These are phyloP conservation scores for Arizona elegans DNA, from an alignment of 2,113 vertebrate genomes.

Conservation along the genomic window DNA sequence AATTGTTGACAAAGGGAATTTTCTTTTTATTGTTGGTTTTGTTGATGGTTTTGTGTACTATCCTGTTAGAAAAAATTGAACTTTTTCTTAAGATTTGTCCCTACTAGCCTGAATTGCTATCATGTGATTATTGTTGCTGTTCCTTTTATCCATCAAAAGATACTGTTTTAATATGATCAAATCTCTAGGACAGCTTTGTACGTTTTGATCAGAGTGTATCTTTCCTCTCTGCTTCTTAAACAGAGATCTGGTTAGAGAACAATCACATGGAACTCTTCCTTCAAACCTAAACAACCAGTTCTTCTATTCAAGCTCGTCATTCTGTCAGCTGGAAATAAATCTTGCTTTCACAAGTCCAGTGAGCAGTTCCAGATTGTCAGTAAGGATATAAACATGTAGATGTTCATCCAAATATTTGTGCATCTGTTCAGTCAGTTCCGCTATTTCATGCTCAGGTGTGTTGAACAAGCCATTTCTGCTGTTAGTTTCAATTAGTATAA, in stretches of 20 bases:
- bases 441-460: not conserved
- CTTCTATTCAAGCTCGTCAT: not conserved
- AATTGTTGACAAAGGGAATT: not conserved
- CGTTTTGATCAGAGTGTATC: not conserved
- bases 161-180: not conserved
- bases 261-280: not conserved
- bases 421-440: not conserved
- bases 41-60: not conserved
- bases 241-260: not conserved
- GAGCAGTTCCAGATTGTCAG: slow-evolving; percentile 5
- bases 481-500: not conserved
- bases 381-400: not conserved
- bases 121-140: not conserved
- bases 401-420: not conserved
- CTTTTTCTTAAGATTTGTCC: not conserved
- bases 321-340: accelerated
- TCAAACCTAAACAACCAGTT: not conserved
- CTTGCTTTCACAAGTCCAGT: not conserved
- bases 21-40: not conserved
- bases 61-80: not conserved
- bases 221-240: not conserved
- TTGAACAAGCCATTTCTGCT: not conserved
- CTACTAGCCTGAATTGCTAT: not conserved
- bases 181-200: not conserved
- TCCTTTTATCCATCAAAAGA: not conserved